Conservation (phyloP, 2,888 invertebrate species). For the Drosophila multiciliata region DNA sequence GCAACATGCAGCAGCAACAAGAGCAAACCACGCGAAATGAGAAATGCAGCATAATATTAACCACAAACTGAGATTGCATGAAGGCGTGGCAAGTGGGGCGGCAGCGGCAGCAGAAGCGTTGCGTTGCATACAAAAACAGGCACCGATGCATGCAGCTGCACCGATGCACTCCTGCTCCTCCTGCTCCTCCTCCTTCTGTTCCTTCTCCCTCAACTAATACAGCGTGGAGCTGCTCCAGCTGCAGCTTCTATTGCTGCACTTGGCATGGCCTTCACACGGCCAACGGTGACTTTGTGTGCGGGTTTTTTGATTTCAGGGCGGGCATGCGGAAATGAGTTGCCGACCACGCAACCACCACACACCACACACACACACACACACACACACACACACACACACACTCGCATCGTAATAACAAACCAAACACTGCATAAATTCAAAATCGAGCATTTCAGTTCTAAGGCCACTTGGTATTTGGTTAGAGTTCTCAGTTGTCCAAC, state of each 20-base stretch:
- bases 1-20: conserved; percentile 59
- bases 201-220: neutral
- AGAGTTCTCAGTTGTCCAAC: conserved; percentile 55
- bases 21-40: conserved; percentile 70
- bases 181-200: neutral
- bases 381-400: neutral
- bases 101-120: conserved; percentile 16
- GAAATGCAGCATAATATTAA: conserved; percentile 82
- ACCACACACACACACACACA: neutral
- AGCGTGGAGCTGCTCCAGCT: conserved; percentile 6
- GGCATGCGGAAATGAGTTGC: conserved; percentile 67
- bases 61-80: conserved; percentile 82
- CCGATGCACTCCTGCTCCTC: conserved; percentile 6
- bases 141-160: conserved; percentile 31
- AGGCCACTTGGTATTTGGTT: conserved; percentile 71
- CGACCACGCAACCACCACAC: conserved; percentile 15
- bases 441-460: conserved; percentile 51
- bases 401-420: conserved; percentile 70
- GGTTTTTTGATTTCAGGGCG: conserved; percentile 63
- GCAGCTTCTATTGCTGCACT: conserved; percentile 33
- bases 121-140: conserved; percentile 16
- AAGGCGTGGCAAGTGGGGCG: conserved; percentile 34
- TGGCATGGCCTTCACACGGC: conserved; percentile 69
- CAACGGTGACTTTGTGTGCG: conserved; percentile 64
- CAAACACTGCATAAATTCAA: conserved; percentile 79